phyloP scores from a whole-genome alignment of 2,888 invertebrate species.

The Cheilosia variabilis region DNA sequence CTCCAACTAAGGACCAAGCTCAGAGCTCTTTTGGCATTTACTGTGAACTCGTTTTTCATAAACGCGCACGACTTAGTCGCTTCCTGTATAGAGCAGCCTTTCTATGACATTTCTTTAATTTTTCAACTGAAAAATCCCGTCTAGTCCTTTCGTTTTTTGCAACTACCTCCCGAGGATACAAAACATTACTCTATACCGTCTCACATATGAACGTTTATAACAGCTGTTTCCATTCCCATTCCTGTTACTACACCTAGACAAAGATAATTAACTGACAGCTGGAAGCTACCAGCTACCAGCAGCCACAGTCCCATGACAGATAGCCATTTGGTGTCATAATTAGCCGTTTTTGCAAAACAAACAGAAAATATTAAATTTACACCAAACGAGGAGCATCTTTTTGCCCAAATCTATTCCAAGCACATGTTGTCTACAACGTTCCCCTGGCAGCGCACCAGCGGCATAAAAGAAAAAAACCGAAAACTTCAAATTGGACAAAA shows the following conservation, averaged over 20 bases:
- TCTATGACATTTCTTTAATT: too few species aligned
- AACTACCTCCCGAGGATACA: too few species aligned
- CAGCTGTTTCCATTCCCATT: background rate
- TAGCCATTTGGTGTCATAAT: conserved; percentile 71
- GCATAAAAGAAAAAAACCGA: background rate
- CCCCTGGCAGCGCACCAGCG: conserved; percentile 6
- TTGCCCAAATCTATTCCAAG: conserved; percentile 54
- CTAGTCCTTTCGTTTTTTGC: too few species aligned
- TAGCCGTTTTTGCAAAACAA: conserved; percentile 57
- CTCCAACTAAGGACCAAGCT: background rate
- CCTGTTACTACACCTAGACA: conserved; percentile 13
- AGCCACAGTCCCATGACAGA: conserved; percentile 53
- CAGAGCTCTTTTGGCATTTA: background rate
- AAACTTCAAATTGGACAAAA: conserved; percentile 72
- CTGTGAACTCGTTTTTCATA: background rate
- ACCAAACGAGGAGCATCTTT: conserved; percentile 53
- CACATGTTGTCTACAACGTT: conserved; percentile 46
- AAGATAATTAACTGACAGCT: conserved; percentile 67
- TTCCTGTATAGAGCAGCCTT: too few species aligned
- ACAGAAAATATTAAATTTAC: conserved; percentile 47
- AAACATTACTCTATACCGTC: background rate
- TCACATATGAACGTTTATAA: conserved; percentile 23
- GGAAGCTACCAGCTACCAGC: background rate
- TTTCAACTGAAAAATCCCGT: too few species aligned
- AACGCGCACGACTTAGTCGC: background rate